phyloP scores from a whole-genome alignment of 1,140 invertebrate genomes.

The Drosophila lacertosa region DNA sequence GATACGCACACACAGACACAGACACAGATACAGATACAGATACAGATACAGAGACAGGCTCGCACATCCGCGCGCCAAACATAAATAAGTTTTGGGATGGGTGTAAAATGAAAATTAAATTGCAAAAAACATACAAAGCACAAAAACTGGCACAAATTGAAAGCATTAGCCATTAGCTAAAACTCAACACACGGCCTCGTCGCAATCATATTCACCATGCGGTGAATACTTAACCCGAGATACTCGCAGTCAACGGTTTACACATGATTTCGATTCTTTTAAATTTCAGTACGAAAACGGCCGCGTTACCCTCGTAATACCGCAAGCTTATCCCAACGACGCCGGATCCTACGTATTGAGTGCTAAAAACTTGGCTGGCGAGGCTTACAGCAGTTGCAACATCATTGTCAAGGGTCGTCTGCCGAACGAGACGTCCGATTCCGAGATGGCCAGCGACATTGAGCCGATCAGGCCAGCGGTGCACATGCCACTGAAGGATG shows the following conservation, averaged over 20 bases:
- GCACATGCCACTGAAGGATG: slow-evolving; percentile 89
- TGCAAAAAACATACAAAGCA: slow-evolving; percentile 60
- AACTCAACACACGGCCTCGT: slow-evolving; percentile 28
- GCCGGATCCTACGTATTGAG: slow-evolving; percentile 88
- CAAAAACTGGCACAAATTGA: slow-evolving; percentile 48
- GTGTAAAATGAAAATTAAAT: slow-evolving; percentile 81
- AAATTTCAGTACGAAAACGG: slow-evolving; percentile 86
- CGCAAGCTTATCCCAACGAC: slow-evolving; percentile 89
- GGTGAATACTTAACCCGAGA: slow-evolving; percentile 40
- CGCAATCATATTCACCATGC: slow-evolving; percentile 46
- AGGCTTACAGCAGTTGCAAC: slow-evolving; percentile 87
- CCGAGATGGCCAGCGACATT: slow-evolving; percentile 88
- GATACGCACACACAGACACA: slow-evolving; percentile 27
- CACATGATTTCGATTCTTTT: slow-evolving; percentile 68
- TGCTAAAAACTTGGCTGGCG: slow-evolving; percentile 88
- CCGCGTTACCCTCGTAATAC: slow-evolving; percentile 87
- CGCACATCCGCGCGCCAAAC: slow-evolving; percentile 60
- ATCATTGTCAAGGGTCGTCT: slow-evolving; percentile 89
- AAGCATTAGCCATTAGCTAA: slow-evolving; percentile 48
- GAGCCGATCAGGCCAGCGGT: slow-evolving; percentile 90
- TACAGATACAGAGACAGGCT: too few relatives aligned
- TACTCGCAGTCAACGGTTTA: slow-evolving; percentile 9
- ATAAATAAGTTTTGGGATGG: slow-evolving; percentile 71
- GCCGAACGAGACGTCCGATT: slow-evolving; percentile 90
- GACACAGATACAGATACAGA: too few relatives aligned